These are phyloP conservation scores for Heliconius congener DNA, from an alignment of 1,140 invertebrate genomes.

Conservation along the genomic window DNA sequence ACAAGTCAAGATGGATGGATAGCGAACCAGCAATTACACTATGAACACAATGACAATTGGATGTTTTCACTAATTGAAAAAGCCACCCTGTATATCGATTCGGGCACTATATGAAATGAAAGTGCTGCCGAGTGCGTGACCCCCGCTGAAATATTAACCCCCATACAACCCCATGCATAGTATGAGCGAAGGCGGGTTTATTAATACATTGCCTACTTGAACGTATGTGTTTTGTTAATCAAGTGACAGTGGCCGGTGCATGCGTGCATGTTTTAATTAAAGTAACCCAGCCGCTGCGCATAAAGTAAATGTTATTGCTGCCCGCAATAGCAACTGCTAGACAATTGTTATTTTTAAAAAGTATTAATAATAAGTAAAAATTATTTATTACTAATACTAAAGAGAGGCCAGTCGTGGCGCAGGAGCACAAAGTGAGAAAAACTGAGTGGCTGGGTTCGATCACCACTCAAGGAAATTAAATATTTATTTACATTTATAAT, in stretches of 20 bases:
- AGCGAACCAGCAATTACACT: conserved; percentile 77
- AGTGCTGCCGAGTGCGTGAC: conserved; percentile 58
- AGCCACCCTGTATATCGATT: conserved; percentile 70
- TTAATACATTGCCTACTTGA: conserved; percentile 27
- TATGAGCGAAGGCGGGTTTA: conserved; percentile 60
- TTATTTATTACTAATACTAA: too few species aligned
- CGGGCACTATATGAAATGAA: conserved; percentile 77
- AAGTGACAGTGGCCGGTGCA: conserved; percentile 24
- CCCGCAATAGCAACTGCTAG: neutral
- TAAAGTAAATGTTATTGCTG: conserved; percentile 2
- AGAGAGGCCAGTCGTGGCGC: too few species aligned
- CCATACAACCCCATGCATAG: conserved; percentile 56
- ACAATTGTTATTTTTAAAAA: neutral
- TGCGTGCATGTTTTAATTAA: conserved; percentile 32
- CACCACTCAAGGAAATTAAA: too few species aligned
- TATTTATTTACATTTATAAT: too few species aligned
- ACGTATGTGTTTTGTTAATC: conserved; percentile 32
- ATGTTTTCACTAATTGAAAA: conserved; percentile 80
- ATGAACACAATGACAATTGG: conserved; percentile 77
- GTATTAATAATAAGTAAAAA: neutral
- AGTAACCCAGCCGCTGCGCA: conserved; percentile 1
- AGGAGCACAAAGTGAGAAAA: too few species aligned
- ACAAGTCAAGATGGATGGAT: conserved; percentile 76
- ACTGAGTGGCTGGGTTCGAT: too few species aligned
- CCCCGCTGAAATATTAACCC: conserved; percentile 65